phyloP scores from a whole-genome alignment of 1,140 invertebrate species.

The Chelonus insularis region DNA sequence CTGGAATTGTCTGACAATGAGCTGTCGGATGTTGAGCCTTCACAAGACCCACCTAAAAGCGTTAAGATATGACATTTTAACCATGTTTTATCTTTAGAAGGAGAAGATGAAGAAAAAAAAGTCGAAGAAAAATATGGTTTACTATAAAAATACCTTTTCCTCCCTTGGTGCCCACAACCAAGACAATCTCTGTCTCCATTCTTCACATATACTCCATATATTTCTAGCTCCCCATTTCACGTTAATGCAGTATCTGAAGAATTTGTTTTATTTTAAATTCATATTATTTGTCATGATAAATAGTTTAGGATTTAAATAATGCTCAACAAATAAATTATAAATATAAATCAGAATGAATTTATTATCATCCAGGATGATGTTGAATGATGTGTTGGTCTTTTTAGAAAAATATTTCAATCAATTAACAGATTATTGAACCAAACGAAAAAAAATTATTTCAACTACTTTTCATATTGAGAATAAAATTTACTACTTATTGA shows the following conservation, averaged over 20 bases:
- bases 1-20: constrained; percentile 51
- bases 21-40: constrained; percentile 58
- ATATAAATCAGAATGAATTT: too few species aligned
- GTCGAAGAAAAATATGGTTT: too few species aligned
- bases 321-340: too few species aligned
- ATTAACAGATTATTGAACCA: too few species aligned
- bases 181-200: constrained; percentile 53
- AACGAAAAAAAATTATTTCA: too few species aligned
- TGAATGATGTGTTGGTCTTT: too few species aligned
- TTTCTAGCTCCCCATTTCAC: constrained; percentile 51
- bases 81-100: constrained; percentile 9
- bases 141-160: constrained; percentile 46
- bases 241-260: constrained; percentile 42
- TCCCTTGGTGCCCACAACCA: constrained; percentile 57
- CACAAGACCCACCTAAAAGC: constrained; percentile 53
- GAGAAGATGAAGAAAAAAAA: too few species aligned
- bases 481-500: too few species aligned
- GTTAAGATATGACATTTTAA: constrained; percentile 6
- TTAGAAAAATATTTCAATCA: too few species aligned
- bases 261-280: background rate
- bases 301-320: too few species aligned
- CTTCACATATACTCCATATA: constrained; percentile 54
- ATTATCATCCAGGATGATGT: too few species aligned
- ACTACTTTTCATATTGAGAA: too few species aligned
- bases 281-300: background rate